phyloP scores from a whole-genome alignment of 2,113 vertebrate genomes.

The cat (Felis catus) region F.catus_Fca126_mat1.0 CM031414.1:120661001-120661500 shows the following conservation, averaged over 20 bases:
- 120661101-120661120: neutral
- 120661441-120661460: neutral
- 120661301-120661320: slow-evolving; percentile 1
- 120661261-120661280: neutral
- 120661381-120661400: neutral
- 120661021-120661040: neutral
- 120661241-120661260: neutral
- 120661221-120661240: neutral
- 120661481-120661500: neutral
- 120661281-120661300: neutral
- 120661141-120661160: neutral
- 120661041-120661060: neutral
- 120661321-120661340: neutral
- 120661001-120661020: rapidly evolving
- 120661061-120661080: neutral
- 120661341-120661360: neutral
- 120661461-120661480: neutral
- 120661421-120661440: neutral
- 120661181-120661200: neutral
- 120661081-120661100: neutral
- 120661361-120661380: neutral
- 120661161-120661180: neutral
- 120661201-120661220: neutral
- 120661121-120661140: neutral
- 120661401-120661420: rapidly evolving